Percentiles rank a stretch among this genome's conserved stretches.
phyloP scores from a whole-genome alignment of 30 jellyfish, hydroid and myxozoan genomes.

The Hydra vulgaris region DNA sequence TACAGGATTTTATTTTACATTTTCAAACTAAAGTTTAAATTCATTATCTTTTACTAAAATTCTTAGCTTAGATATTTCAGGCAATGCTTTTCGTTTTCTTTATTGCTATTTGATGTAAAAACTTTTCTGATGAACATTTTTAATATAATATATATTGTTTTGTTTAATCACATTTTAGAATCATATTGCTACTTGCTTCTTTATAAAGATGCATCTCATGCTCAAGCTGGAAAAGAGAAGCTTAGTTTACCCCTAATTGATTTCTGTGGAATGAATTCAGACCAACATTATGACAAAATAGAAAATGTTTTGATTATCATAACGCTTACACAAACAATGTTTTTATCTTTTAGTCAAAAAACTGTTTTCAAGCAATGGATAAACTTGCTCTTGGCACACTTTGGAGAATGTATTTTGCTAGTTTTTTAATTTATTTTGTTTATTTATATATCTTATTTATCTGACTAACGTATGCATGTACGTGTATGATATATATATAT shows the following conservation, averaged over 20 bases:
- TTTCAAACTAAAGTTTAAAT: too few species aligned
- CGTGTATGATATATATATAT: too few species aligned
- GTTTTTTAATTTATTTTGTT: background rate
- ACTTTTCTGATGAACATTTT: too few species aligned
- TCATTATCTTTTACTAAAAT: too few species aligned
- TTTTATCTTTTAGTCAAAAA: conserved; percentile 39
- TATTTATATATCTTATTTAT: background rate
- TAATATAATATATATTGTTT: too few species aligned
- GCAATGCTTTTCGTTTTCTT: too few species aligned
- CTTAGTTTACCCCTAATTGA: conserved; percentile 48
- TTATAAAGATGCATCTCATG: conserved; percentile 61
- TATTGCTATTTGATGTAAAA: too few species aligned
- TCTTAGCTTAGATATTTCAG: too few species aligned
- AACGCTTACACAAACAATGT: conserved; percentile 45
- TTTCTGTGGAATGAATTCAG: conserved; percentile 45
- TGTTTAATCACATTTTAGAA: background rate
- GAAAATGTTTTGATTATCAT: conserved; percentile 54
- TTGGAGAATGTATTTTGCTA: conserved; percentile 47
- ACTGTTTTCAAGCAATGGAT: conserved; percentile 43
- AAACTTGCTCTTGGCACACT: conserved; percentile 26
- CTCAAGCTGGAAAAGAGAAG: conserved; percentile 34
- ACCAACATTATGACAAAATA: conserved; percentile 39
- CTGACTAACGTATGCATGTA: too few species aligned
- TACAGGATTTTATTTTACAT: too few species aligned
- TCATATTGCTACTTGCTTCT: conserved; percentile 25